Conservation (phyloP, 2,113 vertebrate species). For the Scomber colias region DNA sequence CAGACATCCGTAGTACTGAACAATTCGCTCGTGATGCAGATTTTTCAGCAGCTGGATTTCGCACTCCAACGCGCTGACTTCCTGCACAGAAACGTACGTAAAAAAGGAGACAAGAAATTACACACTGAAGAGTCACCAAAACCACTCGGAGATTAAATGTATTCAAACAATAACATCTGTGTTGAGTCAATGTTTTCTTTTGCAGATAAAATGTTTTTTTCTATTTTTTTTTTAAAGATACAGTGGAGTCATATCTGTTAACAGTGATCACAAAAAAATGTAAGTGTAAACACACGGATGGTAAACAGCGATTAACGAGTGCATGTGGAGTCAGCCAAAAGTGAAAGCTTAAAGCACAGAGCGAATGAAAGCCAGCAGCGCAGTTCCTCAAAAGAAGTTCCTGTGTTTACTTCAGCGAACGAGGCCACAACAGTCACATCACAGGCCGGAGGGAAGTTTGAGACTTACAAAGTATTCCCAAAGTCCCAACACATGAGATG, state of each 20-base stretch:
- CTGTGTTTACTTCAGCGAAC: constrained; percentile 65
- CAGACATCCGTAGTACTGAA: constrained; percentile 98
- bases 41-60: constrained; percentile 99
- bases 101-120: fast-evolving
- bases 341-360: constrained; percentile 26
- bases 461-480: constrained; percentile 25
- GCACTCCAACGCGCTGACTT: constrained; percentile 98
- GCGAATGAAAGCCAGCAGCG: constrained; percentile 27
- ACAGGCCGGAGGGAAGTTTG: neutral
- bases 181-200: constrained; percentile 5
- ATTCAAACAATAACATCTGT: neutral
- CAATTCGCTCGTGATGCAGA: constrained; percentile 94
- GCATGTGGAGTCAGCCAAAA: constrained; percentile 14
- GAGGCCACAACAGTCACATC: constrained; percentile 30
- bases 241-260: no score
- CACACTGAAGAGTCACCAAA: neutral
- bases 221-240: no score
- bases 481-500: constrained; percentile 30
- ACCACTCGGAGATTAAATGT: neutral
- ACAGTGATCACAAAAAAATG: constrained; percentile 4
- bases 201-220: no score
- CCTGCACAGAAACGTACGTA: constrained; percentile 80
- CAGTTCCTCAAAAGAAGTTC: constrained; percentile 58
- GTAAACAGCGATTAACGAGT: neutral
- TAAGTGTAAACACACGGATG: constrained; percentile 17